Evolutionary conservation across 2,113 vertebrate species (phyloP).

Genomic region (Oncorhynchus nerka): DNA sequence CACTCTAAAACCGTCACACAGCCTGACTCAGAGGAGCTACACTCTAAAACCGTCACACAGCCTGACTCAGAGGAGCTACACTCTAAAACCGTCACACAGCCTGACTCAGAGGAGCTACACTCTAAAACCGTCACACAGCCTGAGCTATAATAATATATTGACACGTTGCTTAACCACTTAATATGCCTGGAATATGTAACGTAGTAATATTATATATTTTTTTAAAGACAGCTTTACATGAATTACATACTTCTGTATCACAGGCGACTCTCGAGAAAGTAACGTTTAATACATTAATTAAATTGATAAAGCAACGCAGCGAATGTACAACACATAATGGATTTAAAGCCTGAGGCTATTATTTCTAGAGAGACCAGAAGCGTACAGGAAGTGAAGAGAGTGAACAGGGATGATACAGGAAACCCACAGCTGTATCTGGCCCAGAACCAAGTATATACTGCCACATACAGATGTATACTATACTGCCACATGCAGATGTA

Average conservation of each 20-base stretch:
- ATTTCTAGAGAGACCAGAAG: neutral
- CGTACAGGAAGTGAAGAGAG: neutral
- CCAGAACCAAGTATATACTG: too few relatives aligned
- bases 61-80: too few relatives aligned
- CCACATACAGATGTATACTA: too few relatives aligned
- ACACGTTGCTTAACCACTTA: neutral
- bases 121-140: too few relatives aligned
- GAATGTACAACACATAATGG: neutral
- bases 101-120: too few relatives aligned
- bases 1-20: too few relatives aligned
- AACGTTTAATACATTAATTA: conserved; percentile 7
- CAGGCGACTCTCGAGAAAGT: neutral
- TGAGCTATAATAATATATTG: neutral
- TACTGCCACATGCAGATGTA: too few relatives aligned
- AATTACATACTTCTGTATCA: neutral
- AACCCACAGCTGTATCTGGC: neutral
- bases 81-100: too few relatives aligned
- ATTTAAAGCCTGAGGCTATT: neutral
- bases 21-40: too few relatives aligned
- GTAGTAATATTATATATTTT: neutral
- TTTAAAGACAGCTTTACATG: neutral
- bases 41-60: too few relatives aligned
- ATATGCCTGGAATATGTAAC: neutral
- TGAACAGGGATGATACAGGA: neutral
- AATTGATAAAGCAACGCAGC: neutral